Evolutionary conservation across 2,113 vertebrate genomes (phyloP).

Genomic region (Megaceryle torquata): DNA sequence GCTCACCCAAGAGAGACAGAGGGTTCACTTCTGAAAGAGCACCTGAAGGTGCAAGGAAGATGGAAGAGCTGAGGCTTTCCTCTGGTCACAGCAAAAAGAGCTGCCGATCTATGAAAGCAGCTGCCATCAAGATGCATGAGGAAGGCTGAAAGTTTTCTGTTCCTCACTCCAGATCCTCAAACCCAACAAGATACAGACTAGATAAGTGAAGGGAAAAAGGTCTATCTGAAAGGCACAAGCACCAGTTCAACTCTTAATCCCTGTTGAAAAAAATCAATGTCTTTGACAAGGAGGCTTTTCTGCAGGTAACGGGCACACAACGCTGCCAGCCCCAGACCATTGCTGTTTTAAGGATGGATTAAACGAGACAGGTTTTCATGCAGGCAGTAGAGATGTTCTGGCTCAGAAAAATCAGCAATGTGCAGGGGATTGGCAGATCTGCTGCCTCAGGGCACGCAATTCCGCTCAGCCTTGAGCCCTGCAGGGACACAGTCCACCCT

Average conservation of each 20-base stretch:
- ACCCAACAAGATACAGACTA: neutral
- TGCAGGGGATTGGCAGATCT: neutral
- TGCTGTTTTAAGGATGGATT: neutral
- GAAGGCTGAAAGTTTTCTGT: neutral
- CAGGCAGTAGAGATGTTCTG: neutral
- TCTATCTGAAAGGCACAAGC: neutral
- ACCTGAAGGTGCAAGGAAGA: neutral
- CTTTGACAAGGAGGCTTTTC: neutral
- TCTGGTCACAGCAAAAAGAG: neutral
- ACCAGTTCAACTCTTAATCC: neutral
- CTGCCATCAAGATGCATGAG: neutral
- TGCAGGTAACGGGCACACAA: neutral
- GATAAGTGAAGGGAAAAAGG: neutral
- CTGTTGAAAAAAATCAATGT: neutral
- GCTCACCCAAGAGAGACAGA: neutral
- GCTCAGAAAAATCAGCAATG: neutral
- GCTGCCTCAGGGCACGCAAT: neutral
- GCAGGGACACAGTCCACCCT: rapidly evolving
- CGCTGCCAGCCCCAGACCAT: rapidly evolving
- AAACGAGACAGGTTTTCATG: neutral
- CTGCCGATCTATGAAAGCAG: neutral
- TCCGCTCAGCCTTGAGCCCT: neutral
- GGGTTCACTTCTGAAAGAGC: neutral
- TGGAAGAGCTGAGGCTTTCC: neutral
- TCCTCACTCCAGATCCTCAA: neutral